Evolutionary conservation across 2,113 vertebrate genomes (phyloP).

Genomic region (Oreochromis niloticus): DNA sequence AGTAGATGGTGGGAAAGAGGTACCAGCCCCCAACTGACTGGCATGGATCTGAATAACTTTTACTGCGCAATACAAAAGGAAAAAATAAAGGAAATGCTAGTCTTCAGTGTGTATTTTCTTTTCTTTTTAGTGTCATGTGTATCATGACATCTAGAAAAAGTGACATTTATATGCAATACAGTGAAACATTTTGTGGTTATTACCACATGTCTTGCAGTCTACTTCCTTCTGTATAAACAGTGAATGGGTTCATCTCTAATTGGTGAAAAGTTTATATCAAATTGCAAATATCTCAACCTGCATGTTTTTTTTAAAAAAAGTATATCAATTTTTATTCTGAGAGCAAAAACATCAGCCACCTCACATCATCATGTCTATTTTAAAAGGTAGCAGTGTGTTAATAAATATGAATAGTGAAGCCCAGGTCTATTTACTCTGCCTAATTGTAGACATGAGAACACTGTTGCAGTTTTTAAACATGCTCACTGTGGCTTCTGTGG

Average conservation of each 20-base stretch:
- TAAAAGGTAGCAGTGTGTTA: not conserved
- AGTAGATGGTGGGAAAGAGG: not conserved
- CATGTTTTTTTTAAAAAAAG: too few species aligned
- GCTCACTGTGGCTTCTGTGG: not conserved
- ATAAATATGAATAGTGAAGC: not conserved
- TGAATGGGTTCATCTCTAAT: not conserved
- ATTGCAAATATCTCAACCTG: not conserved
- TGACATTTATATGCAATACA: too few species aligned
- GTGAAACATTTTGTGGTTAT: too few species aligned
- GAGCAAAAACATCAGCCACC: accelerated
- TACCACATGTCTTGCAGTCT: too few species aligned
- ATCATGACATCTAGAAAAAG: not conserved
- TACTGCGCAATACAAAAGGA: not conserved
- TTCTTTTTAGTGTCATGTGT: not conserved
- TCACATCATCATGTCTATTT: accelerated
- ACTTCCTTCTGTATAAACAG: too few species aligned
- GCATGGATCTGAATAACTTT: not conserved
- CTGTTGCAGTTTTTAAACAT: accelerated
- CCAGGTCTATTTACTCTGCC: not conserved
- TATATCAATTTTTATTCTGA: not conserved
- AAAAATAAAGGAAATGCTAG: not conserved
- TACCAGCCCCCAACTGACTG: not conserved
- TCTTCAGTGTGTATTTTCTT: too few species aligned
- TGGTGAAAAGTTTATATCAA: not conserved
- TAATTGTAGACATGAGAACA: not conserved